A percentile compares a stretch with the other conserved stretches of the same genome.
Evolutionary conservation across 2,888 invertebrate genomes (phyloP).

Genomic region (Cecidostiba fungosa): DNA sequence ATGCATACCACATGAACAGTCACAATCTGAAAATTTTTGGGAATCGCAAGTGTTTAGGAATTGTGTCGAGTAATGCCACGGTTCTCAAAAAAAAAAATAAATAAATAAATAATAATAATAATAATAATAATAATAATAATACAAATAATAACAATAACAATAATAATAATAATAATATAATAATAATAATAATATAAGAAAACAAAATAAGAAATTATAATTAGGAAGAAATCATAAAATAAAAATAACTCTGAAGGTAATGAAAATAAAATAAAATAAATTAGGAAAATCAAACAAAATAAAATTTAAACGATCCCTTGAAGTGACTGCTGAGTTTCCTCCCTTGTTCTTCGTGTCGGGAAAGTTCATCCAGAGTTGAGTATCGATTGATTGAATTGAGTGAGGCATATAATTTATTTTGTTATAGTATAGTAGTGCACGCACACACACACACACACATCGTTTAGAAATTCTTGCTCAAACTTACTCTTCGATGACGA

Average conservation of each 20-base stretch:
- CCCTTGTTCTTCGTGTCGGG: constrained; percentile 54
- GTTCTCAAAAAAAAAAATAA: constrained; percentile 60
- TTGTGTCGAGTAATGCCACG: constrained; percentile 60
- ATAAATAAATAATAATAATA: no score
- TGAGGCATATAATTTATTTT: constrained; percentile 62
- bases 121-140: no score
- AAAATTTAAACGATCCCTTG: constrained; percentile 42
- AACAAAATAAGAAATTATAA: constrained; percentile 53
- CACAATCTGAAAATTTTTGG: constrained; percentile 76
- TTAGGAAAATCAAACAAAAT: not conserved
- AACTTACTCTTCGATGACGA: constrained; percentile 97
- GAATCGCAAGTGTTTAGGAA: constrained; percentile 65
- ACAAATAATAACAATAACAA: no score
- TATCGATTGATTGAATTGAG: constrained; percentile 43
- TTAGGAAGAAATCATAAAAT: constrained; percentile 47
- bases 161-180: no score
- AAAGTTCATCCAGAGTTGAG: constrained; percentile 55
- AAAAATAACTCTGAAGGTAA: constrained; percentile 4
- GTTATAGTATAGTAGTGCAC: constrained; percentile 54
- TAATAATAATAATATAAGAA: constrained; percentile 59
- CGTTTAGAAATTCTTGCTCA: not conserved
- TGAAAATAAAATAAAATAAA: constrained; percentile 47
- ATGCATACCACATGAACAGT: constrained; percentile 80
- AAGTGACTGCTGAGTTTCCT: constrained; percentile 49
- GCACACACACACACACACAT: constrained; percentile 5